Conservation (phyloP, 2,113 vertebrate genomes). For the Balaeniceps rex region DNA sequence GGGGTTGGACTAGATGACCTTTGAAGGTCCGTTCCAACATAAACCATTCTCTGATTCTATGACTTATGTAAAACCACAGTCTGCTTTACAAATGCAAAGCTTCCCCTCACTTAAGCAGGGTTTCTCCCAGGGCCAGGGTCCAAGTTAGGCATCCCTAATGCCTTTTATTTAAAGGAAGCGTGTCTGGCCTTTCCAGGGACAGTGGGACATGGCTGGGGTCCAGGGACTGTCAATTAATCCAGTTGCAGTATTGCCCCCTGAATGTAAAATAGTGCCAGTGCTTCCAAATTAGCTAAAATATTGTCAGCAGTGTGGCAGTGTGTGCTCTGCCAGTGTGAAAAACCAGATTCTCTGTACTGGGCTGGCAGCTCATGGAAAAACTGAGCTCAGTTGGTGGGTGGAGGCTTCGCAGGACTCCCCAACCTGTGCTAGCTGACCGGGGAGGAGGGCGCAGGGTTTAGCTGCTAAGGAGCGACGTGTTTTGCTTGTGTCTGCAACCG, state of each 20-base stretch:
- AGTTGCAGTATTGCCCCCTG: not conserved
- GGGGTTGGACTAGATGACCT: accelerated
- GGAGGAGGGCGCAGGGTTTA: not conserved
- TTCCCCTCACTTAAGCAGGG: not conserved
- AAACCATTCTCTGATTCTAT: not conserved
- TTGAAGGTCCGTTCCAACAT: not conserved
- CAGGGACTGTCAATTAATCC: not conserved
- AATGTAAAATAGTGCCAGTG: not conserved
- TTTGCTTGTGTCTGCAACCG: not conserved
- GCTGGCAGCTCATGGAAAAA: not conserved
- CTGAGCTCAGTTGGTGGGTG: not conserved
- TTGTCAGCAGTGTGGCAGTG: not conserved
- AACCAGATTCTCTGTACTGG: not conserved
- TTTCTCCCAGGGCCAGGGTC: not conserved
- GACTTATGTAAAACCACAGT: not conserved
- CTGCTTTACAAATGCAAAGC: not conserved
- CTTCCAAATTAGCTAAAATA: not conserved
- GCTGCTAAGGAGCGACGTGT: conserved; percentile 6
- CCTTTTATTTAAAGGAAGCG: not conserved
- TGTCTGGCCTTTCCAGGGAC: not conserved
- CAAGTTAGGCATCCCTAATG: not conserved
- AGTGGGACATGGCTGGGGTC: not conserved
- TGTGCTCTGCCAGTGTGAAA: not conserved
- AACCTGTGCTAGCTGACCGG: not conserved
- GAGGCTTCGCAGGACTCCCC: not conserved